Base-by-base conservation (phyloP, 1,140 invertebrate genomes). In the Tetranychus urticae region DNA sequence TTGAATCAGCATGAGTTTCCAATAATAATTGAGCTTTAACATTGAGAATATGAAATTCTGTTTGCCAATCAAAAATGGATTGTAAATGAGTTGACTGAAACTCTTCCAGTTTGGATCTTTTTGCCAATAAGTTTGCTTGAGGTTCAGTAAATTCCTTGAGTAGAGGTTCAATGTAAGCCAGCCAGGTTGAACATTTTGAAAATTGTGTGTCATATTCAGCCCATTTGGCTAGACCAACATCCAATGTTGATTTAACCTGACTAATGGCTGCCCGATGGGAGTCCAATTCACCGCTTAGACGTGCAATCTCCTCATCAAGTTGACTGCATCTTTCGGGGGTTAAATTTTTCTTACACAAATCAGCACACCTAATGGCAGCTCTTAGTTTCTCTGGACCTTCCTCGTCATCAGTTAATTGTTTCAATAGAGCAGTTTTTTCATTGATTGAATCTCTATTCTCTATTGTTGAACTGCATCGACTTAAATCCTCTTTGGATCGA, bases 201-300 rank as follows among this genome's bases (percentile, higher is more conserved):
- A 88, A 88, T 67, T 91, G 86, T 70, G 92, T 87, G 73, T 93
- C 87, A 69, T 92, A 93, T 72, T 94, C 87, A 23, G 85, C 86
- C 89, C 89, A 93, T 72, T 90, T 88, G 0, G 89, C 86, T 68
- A 93, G 86, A 63, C 85, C 87, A 61, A 82, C 77, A 75, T 94
- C 88, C 5, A 96, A 76, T 35, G 88, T 76, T 63, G 78, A 79
- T 74, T 91, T 90, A 0, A 84, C 84, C 66, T 81, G 82, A 62
- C 79, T 82, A 3, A 90, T 54, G 54, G 64, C 65, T 52, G 66
- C 67, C 63, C 67, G 66, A 59, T 68, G 69, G 14, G 67, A 50
- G 54, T 73, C 70, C 63, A 71, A 73, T 62, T 73, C 71, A 70
- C 89, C 87, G 74, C 91, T 86, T 63, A 91, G 74, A 34, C 86